Evolutionary conservation across 2,888 invertebrate species (phyloP), one percentile per base, ranked within the genome.

Genomic region (Spialia ferax): DNA sequence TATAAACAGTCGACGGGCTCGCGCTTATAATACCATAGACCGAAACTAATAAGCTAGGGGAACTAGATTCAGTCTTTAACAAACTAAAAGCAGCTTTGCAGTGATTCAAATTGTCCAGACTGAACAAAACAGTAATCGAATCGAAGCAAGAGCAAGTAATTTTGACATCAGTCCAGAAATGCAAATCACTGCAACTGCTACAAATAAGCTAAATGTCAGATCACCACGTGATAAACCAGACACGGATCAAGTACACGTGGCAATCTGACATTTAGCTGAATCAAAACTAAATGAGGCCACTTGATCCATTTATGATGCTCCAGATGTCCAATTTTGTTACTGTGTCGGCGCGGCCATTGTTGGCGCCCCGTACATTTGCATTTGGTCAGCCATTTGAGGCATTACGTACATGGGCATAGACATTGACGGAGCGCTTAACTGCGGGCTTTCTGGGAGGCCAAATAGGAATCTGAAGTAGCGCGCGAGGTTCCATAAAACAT

Each of bases 401-500:
- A 90, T 85, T 70, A 86, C 84, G 80, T 89, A 93, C 91, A 92
- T 91, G 11, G 93, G 93, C 88, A 92, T 91, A 67, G 85, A 78
- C 90, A 93, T 91, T 57, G 90, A 82, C 71, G 84, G 86, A 54
- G 84, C 84, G 77, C 80, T 91, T 85, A 93, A 79, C 81, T 91
- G 86, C 83, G 91, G 81, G 77, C 77, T 71, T 75, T 85, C 83
- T 81, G 91, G 87, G 82, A 90, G 73, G 81, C 92, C 91, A 85
- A 93, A 89, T 81, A 93, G 83, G 88, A 85, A 75, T 89, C 85
- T 91, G 93, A 91, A 87, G 93, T 89, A 89, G 88, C 89, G 87
- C 89, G 93, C 89, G 93, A 93, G 82, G 87, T 87, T 87, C 93
- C 92, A 89, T 93, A 94, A 81, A 82, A 94, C 89, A 94, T 94